A percentile compares a stretch with the other conserved stretches of the same genome.
phyloP scores from a whole-genome alignment of 2,113 vertebrate species.

The Hiodon alosoides region DNA sequence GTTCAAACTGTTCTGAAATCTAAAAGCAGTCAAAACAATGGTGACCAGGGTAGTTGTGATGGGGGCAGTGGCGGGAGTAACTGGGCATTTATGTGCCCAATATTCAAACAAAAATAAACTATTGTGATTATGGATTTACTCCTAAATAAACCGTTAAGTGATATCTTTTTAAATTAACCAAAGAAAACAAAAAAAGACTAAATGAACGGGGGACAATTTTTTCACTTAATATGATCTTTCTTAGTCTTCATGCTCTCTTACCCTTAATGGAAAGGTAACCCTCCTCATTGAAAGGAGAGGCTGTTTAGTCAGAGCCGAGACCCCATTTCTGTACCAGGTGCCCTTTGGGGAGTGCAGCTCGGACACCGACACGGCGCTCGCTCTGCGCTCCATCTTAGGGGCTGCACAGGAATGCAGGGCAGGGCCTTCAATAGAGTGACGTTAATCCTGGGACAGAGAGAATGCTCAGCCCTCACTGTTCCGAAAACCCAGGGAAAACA shows the following conservation, averaged over 20 bases:
- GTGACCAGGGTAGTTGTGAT: slow-evolving; percentile 42
- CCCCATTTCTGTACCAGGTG: neutral
- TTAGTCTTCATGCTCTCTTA: neutral
- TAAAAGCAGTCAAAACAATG: slow-evolving; percentile 38
- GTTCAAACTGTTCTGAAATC: slow-evolving; percentile 2
- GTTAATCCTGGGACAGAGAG: neutral
- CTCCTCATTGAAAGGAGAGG: neutral
- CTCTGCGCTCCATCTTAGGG: neutral
- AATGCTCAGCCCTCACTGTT: too few species aligned
- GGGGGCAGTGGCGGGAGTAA: neutral
- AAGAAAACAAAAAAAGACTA: slow-evolving; percentile 17
- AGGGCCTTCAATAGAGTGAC: too few species aligned
- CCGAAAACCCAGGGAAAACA: neutral
- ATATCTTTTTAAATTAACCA: neutral
- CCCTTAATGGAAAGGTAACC: neutral
- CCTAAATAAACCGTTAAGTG: slow-evolving; percentile 50
- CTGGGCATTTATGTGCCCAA: slow-evolving; percentile 43
- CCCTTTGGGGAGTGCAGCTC: too few species aligned
- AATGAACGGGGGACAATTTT: slow-evolving; percentile 28
- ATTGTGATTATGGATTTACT: slow-evolving; percentile 43
- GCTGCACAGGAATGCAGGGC: too few species aligned
- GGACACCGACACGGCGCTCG: neutral
- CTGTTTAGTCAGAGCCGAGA: neutral
- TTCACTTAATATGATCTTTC: slow-evolving; percentile 9
- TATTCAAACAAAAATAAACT: slow-evolving; percentile 58